Conservation (phyloP, 2,888 invertebrate genomes). For the Xestia ashworthii region DNA sequence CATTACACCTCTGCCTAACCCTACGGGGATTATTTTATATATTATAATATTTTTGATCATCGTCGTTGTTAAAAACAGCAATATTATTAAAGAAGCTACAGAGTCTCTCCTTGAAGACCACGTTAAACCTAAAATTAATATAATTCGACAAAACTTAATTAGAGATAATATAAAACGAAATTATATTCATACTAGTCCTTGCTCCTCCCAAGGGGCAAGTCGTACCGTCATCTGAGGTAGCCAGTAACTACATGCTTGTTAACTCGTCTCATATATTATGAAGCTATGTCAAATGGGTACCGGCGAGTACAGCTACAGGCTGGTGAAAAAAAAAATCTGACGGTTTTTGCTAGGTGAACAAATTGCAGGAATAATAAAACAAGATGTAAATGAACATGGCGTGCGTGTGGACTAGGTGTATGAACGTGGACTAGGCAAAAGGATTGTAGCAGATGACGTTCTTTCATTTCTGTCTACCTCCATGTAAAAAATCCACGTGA, state of each 20-base stretch:
- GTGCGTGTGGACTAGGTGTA: neutral
- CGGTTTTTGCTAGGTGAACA: neutral
- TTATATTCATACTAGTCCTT: conserved; percentile 72
- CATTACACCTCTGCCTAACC: too few species aligned
- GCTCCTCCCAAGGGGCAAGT: conserved; percentile 69
- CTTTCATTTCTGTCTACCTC: neutral
- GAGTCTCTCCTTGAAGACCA: conserved; percentile 12
- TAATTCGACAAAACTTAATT: conserved; percentile 68
- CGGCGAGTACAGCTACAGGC: conserved; percentile 73
- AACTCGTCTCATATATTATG: conserved; percentile 90
- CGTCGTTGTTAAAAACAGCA: neutral
- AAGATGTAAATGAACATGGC: neutral
- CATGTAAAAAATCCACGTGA: too few species aligned
- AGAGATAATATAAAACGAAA: conserved; percentile 68
- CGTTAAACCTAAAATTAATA: conserved; percentile 28
- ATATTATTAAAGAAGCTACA: neutral
- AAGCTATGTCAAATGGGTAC: conserved; percentile 86
- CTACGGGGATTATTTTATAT: too few species aligned
- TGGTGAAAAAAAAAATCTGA: conserved; percentile 56
- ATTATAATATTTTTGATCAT: too few species aligned
- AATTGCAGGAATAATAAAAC: neutral
- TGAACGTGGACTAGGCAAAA: neutral
- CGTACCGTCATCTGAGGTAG: conserved; percentile 79
- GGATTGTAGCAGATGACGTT: neutral
- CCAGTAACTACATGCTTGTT: conserved; percentile 89